Conservation (phyloP, 2,797 vertebrate genomes). For the Gila robusta region DNA sequence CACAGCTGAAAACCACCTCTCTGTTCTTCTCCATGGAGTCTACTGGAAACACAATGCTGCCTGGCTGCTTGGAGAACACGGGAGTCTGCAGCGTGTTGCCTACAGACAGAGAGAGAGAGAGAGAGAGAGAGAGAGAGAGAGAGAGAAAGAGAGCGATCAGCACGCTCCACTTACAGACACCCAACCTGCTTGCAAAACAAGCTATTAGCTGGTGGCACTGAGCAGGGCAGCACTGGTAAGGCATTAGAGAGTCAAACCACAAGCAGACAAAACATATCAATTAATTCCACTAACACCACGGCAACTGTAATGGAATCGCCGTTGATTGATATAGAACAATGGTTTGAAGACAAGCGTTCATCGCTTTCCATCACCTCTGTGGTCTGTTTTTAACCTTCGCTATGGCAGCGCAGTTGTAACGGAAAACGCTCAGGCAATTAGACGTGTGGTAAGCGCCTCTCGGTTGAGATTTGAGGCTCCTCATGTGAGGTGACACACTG, state of each 20-base stretch:
- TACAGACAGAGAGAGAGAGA: slow-evolving; percentile 69
- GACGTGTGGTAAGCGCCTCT: slow-evolving; percentile 47
- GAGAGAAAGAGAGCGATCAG: slow-evolving; percentile 55
- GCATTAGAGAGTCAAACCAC: slow-evolving; percentile 70
- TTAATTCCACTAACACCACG: slow-evolving; percentile 66
- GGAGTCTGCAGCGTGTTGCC: slow-evolving; percentile 86
- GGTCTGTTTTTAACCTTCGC: slow-evolving; percentile 61
- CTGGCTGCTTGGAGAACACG: slow-evolving; percentile 91
- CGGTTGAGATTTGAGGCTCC: slow-evolving; percentile 60
- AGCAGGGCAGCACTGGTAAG: slow-evolving; percentile 60
- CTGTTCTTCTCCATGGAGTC: slow-evolving; percentile 90
- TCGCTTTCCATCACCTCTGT: slow-evolving; percentile 64
- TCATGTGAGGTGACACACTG: slow-evolving; percentile 55
- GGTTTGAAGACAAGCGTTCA: slow-evolving; percentile 62
- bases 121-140: slow-evolving; percentile 56
- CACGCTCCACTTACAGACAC: slow-evolving; percentile 56
- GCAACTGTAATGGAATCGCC: slow-evolving; percentile 68
- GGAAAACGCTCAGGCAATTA: slow-evolving; percentile 65
- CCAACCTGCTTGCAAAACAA: slow-evolving; percentile 67
- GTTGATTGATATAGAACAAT: slow-evolving; percentile 71
- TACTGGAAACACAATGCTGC: slow-evolving; percentile 90
- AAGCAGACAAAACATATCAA: slow-evolving; percentile 75
- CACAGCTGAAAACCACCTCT: slow-evolving; percentile 92
- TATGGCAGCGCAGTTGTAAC: slow-evolving; percentile 60
- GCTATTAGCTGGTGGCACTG: slow-evolving; percentile 68